A percentile compares a stretch with the other conserved stretches of the same genome.
Evolutionary conservation across 2,888 invertebrate species (phyloP).

Genomic region (Scaptomyza reducta): DNA sequence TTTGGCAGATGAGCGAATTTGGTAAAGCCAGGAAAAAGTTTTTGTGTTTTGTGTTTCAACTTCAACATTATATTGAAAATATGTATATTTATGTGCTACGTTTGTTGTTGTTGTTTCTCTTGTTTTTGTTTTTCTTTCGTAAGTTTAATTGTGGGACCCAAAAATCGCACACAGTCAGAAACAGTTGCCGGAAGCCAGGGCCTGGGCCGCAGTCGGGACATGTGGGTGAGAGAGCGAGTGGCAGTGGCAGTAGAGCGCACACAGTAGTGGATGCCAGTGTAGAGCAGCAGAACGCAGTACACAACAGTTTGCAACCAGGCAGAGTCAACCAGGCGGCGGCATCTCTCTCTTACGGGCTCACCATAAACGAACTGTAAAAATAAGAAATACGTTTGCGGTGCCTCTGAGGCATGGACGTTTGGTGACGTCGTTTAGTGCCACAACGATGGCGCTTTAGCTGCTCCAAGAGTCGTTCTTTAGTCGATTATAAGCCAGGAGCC

Average conservation of each 20-base stretch:
- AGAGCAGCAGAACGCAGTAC: constrained; percentile 42
- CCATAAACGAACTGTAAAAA: constrained; percentile 76
- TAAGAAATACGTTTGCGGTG: constrained; percentile 74
- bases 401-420: constrained; percentile 61
- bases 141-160: constrained; percentile 24
- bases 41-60: constrained; percentile 8
- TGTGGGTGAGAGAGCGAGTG: constrained; percentile 45
- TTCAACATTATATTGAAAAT: constrained; percentile 31
- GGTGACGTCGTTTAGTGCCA: constrained; percentile 25
- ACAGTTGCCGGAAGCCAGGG: constrained; percentile 47
- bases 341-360: constrained; percentile 57
- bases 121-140: constrained; percentile 2
- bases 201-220: constrained; percentile 53
- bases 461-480: constrained; percentile 52
- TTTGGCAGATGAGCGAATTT: constrained; percentile 33
- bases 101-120: constrained; percentile 11
- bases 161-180: constrained; percentile 45
- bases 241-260: constrained; percentile 20
- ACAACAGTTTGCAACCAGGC: constrained; percentile 46
- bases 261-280: constrained; percentile 28
- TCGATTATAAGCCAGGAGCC: constrained; percentile 38
- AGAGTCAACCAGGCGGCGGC: constrained; percentile 57
- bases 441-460: constrained; percentile 45
- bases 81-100: constrained; percentile 40
- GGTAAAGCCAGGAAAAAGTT: constrained; percentile 2